These are phyloP conservation scores for Drosophila pullipes DNA, from an alignment of 2,888 invertebrate genomes.

Conservation along the genomic window DNA sequence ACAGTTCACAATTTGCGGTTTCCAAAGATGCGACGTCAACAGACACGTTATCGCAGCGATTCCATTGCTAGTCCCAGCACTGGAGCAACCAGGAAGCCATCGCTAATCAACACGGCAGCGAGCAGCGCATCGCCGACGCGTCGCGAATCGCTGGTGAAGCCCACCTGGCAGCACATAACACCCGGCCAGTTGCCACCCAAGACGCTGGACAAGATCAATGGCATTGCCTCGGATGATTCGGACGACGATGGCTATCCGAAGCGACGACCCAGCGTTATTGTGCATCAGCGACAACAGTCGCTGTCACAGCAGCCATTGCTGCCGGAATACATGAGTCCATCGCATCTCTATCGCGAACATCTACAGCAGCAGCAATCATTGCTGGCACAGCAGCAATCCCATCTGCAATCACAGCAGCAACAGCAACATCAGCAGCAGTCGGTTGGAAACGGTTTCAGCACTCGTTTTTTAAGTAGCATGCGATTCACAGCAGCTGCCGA, in stretches of 20 bases:
- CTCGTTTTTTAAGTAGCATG: constrained; percentile 55
- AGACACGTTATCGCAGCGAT: constrained; percentile 74
- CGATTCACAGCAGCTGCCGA: constrained; percentile 53
- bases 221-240: constrained; percentile 82
- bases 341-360: constrained; percentile 61
- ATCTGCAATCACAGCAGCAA: constrained; percentile 34
- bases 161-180: constrained; percentile 85
- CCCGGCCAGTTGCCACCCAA: constrained; percentile 84
- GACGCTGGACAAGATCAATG: constrained; percentile 84
- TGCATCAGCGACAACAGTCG: constrained; percentile 74
- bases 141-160: constrained; percentile 85
- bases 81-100: constrained; percentile 57
- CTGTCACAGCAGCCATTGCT: constrained; percentile 63
- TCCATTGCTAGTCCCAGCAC: constrained; percentile 64
- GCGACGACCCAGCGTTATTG: constrained; percentile 80
- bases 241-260: constrained; percentile 79
- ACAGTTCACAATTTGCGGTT: constrained; percentile 17
- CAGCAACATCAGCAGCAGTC: constrained; percentile 44
- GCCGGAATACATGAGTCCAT: constrained; percentile 60
- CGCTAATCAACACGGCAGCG: constrained; percentile 41
- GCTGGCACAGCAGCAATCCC: constrained; percentile 20
- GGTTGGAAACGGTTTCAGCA: constrained; percentile 48
- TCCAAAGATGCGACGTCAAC: constrained; percentile 73
- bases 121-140: constrained; percentile 68
- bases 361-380: constrained; percentile 28